Conservation (phyloP, 2,113 vertebrate species). For the Chroicocephalus ridibundus region DNA sequence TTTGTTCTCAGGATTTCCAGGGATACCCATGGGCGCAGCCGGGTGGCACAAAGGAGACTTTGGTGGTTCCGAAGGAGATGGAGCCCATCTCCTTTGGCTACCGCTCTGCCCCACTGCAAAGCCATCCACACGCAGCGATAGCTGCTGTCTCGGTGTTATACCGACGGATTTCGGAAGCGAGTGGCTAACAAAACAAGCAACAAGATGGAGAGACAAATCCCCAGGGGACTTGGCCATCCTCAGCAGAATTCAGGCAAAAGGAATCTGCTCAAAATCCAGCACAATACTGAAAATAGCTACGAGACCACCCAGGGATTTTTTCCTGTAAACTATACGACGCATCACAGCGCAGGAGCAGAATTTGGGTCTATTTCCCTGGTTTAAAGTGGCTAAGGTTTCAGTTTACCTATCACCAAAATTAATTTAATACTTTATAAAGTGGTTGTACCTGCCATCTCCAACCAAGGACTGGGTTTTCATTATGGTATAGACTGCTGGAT, state of each 20-base stretch:
- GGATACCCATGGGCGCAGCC: not conserved
- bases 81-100: not conserved
- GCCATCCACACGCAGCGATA: accelerated
- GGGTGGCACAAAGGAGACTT: not conserved
- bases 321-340: not conserved
- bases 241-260: not conserved
- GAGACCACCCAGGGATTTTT: not conserved
- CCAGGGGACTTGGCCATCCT: not conserved
- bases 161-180: not conserved
- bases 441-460: not conserved
- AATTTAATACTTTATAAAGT: not conserved
- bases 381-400: not conserved
- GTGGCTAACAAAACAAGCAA: not conserved
- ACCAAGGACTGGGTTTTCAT: not conserved
- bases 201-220: not conserved
- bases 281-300: not conserved
- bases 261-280: not conserved
- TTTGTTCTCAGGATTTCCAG: not conserved
- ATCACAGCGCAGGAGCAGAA: not conserved
- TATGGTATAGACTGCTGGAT: not conserved
- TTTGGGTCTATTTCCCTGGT: not conserved
- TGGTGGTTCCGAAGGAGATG: too few species aligned
- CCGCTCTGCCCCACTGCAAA: not conserved
- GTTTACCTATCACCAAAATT: not conserved
- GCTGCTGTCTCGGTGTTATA: accelerated